Evolutionary conservation across 2,797 vertebrate genomes (phyloP), one percentile per base, ranked within the genome.

Genomic region (Poecilia wingei): DNA sequence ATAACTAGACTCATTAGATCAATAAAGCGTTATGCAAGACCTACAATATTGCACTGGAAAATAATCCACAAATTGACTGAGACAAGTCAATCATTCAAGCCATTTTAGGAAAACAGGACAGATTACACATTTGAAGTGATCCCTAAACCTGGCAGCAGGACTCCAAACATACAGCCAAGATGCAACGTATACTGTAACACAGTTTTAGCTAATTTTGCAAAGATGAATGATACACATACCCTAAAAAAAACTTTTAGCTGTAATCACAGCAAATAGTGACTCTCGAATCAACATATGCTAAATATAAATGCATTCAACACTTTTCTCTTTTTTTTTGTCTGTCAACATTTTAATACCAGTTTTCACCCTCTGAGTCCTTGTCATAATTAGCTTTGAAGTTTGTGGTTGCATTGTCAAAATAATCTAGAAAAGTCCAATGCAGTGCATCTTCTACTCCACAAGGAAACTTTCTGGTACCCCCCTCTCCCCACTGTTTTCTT

Each of bases 311-410:
- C 7, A 64, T 64, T 33, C 61, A 57, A 55, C 20, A 20, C 6
- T 28, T 28, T 57, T 55, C 3, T n/a, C 10, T 3, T 55, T 9
- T 55, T 18, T 16, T 59, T 59, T 14, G 31, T 3, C 4, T 61
- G 57, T 33, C 28, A 57, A 57, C n/a, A 28, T 57, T 57, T 28
- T n/a, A 57, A 57, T 36, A 8, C 59, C 61, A 36, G 18, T 68
- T 68, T 25, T 41, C 36, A 8, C 18, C 10, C 64, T 9, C 51
- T 53, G 51, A 53, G 22, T 9, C 3, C 51, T 53, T 53, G 51
- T 25, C 51, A 53, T 53, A 53, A 25, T 53, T 53, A 53, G 66
- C 66, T 69, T 69, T 45, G 41, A 70, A n/a, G 68, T 70, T 43
- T 45, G 25, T 70, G 41, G 41, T 43, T 70, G 13, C 14, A 45